phyloP scores from a whole-genome alignment of 2,888 invertebrate species.

The Lysandra coridon region DNA sequence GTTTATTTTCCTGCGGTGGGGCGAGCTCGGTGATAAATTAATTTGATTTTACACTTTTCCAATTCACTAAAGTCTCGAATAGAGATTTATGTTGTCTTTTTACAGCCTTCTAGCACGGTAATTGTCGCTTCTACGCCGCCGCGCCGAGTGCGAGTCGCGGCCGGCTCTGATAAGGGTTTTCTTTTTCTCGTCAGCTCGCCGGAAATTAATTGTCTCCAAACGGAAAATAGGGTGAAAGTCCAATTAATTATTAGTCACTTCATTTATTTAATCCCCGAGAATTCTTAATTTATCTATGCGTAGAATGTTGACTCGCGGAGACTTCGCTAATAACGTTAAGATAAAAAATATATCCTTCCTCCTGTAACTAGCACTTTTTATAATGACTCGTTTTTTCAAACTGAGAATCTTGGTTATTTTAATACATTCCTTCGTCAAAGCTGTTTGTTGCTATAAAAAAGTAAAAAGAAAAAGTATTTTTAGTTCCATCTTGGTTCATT shows the following conservation, averaged over 20 bases:
- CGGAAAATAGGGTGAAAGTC: constrained; percentile 80
- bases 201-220: constrained; percentile 80
- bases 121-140: constrained; percentile 64
- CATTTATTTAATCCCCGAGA: constrained; percentile 76
- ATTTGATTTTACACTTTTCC: constrained; percentile 32
- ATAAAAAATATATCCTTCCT: not conserved
- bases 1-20: constrained; percentile 25
- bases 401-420: not conserved
- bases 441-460: not conserved
- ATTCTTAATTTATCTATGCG: constrained; percentile 51
- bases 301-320: constrained; percentile 1
- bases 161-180: constrained; percentile 75
- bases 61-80: constrained; percentile 27
- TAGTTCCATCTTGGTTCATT: constrained; percentile 9
- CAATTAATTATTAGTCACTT: constrained; percentile 80
- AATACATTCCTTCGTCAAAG: constrained; percentile 25
- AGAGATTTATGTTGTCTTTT: constrained; percentile 39
- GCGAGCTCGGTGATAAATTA: constrained; percentile 28
- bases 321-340: constrained; percentile 36
- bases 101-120: constrained; percentile 50
- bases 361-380: constrained; percentile 12
- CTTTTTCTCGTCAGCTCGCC: constrained; percentile 67
- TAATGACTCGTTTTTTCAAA: constrained; percentile 18
- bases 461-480: not conserved
- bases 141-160: constrained; percentile 58